Conservation (phyloP, 1,140 invertebrate genomes). For the Drosophila erecta region DNA sequence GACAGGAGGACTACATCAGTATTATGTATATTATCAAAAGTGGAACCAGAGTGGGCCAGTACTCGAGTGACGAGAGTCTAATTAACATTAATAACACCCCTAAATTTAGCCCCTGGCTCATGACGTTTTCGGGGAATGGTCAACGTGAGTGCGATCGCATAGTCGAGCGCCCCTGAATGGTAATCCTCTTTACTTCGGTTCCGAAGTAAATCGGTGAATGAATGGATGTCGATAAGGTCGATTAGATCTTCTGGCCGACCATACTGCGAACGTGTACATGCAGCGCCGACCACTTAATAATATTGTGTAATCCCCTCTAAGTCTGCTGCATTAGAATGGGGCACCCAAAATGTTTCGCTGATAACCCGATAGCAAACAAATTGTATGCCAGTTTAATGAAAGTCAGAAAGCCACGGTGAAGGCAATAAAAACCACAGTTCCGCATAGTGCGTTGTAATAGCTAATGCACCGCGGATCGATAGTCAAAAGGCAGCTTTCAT, state of each 20-base stretch:
- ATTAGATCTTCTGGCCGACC: constrained; percentile 17
- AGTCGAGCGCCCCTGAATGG: background rate
- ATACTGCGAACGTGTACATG: constrained; percentile 51
- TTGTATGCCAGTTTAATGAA: constrained; percentile 28
- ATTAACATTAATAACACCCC: constrained; percentile 53
- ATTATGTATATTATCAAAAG: constrained; percentile 39
- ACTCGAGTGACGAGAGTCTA: constrained; percentile 40
- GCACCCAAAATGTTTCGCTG: constrained; percentile 33
- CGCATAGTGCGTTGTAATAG: constrained; percentile 31
- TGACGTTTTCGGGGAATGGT: constrained; percentile 1
- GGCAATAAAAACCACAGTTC: constrained; percentile 34
- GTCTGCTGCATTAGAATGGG: constrained; percentile 48
- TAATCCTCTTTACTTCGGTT: constrained; percentile 4
- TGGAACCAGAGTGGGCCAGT: constrained; percentile 31
- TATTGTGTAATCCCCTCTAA: constrained; percentile 62
- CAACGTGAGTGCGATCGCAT: constrained; percentile 45
- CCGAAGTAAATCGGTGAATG: constrained; percentile 7
- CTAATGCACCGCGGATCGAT: constrained; percentile 14
- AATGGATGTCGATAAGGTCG: constrained; percentile 12
- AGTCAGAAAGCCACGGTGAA: constrained; percentile 10
- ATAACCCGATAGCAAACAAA: constrained; percentile 55
- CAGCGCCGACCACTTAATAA: constrained; percentile 32
- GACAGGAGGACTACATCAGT: constrained; percentile 32
- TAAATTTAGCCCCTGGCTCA: constrained; percentile 30
- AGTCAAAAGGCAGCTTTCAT: background rate